Evolutionary conservation across 2,113 vertebrate species (phyloP).

Genomic region (Nyctereutes procyonoides): DNA sequence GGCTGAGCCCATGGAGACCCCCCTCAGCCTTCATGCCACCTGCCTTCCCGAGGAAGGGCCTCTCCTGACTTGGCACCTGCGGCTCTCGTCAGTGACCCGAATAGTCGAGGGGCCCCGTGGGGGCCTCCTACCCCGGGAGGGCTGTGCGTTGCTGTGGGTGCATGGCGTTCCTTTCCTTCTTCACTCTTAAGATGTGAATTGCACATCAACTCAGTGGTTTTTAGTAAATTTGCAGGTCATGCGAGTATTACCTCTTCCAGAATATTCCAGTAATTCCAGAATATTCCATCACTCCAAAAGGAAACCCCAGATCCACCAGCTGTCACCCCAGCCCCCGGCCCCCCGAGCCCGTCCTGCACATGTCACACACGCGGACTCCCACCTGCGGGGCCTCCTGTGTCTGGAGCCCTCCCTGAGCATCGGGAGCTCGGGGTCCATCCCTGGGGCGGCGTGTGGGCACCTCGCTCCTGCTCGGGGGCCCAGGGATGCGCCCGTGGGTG

Average conservation of each 20-base stretch:
- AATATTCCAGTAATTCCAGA: background rate
- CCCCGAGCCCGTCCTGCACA: background rate
- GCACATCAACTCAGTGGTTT: background rate
- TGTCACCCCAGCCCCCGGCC: background rate
- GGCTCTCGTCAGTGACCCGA: background rate
- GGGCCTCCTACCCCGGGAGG: background rate
- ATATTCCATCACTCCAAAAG: background rate
- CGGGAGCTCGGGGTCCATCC: rapidly evolving
- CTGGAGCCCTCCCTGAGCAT: background rate
- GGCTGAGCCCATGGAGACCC: background rate
- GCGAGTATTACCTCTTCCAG: background rate
- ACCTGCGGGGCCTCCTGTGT: background rate
- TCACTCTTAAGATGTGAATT: background rate
- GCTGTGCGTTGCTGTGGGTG: background rate
- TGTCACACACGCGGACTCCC: background rate
- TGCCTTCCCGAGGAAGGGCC: background rate
- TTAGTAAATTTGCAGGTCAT: background rate
- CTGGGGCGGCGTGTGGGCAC: rapidly evolving
- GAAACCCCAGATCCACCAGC: background rate
- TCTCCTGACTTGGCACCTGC: background rate
- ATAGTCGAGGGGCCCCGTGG: background rate
- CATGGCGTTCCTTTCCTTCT: background rate
- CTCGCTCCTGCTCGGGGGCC: background rate
- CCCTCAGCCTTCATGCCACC: background rate
- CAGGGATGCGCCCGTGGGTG: rapidly evolving